Conservation (phyloP, 37 sponge, comb jelly and placozoan genomes). For the Chondrosia reniformis region DNA sequence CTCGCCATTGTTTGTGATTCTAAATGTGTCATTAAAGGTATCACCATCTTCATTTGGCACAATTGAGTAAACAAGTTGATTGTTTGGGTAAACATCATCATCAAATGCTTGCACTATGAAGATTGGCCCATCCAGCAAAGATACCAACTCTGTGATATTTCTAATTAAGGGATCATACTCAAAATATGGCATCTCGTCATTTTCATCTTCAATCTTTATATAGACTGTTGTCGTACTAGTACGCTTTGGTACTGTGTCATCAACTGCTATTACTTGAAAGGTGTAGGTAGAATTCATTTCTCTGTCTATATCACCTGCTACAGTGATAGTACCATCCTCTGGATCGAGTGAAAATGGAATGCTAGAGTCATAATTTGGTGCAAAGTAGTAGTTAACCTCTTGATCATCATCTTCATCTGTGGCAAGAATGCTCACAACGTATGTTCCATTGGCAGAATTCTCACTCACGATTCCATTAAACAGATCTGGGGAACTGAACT, state of each 20-base stretch:
- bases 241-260: not conserved
- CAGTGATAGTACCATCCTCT: slow-evolving; percentile 31
- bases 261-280: slow-evolving; percentile 5
- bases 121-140: not conserved
- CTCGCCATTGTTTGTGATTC: not conserved
- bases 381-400: not conserved
- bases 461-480: not conserved
- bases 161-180: not conserved
- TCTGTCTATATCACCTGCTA: slow-evolving; percentile 34
- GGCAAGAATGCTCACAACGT: not conserved
- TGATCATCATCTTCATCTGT: not conserved
- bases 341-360: slow-evolving; percentile 33
- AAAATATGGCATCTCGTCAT: slow-evolving; percentile 19
- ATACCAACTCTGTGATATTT: slow-evolving; percentile 29
- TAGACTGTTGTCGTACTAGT: not conserved
- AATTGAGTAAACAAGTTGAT: not conserved
- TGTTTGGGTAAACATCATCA: slow-evolving; percentile 1
- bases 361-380: not conserved
- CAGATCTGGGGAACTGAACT: not conserved
- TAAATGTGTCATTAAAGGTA: slow-evolving; percentile 1
- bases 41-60: not conserved
- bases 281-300: not conserved
- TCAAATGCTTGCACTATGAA: slow-evolving; percentile 4
- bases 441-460: not conserved
- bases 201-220: slow-evolving; percentile 4